These are phyloP conservation scores for Sylvia borin DNA, from an alignment of 2,797 vertebrate species.

Conservation along the genomic window DNA sequence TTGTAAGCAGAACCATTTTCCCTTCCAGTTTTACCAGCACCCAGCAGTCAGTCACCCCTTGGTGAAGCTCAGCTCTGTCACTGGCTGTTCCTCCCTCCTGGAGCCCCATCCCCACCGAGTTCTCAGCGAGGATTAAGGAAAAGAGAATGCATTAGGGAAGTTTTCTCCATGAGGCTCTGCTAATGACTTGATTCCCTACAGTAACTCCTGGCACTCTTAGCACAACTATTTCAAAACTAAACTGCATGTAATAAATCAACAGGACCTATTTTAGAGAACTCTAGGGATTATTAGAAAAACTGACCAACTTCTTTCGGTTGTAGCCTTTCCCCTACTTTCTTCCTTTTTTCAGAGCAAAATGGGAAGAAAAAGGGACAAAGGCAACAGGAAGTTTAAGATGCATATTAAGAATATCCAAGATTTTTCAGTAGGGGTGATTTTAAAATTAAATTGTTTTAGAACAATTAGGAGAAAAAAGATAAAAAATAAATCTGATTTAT, in stretches of 20 bases:
- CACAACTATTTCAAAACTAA: not conserved
- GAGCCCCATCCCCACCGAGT: not conserved
- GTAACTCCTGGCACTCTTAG: not conserved
- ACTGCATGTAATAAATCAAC: not conserved
- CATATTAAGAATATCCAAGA: not conserved
- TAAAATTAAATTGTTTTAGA: conserved; percentile 18
- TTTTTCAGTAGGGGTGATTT: conserved; percentile 8
- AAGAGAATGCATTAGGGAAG: not conserved
- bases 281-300: not conserved
- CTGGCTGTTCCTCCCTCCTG: not conserved
- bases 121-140: not conserved
- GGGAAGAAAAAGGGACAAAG: not conserved
- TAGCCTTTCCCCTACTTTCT: not conserved
- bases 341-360: not conserved
- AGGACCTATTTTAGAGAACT: not conserved
- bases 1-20: not conserved
- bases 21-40: not conserved
- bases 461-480: not conserved
- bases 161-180: not conserved
- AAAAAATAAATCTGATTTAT: not conserved
- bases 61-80: not conserved
- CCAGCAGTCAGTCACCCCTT: not conserved
- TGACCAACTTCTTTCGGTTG: not conserved
- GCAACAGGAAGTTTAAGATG: not conserved
- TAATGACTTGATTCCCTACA: not conserved